These are phyloP conservation scores for Periphyllus acericola DNA, from an alignment of 2,888 invertebrate genomes.

Conservation along the genomic window DNA sequence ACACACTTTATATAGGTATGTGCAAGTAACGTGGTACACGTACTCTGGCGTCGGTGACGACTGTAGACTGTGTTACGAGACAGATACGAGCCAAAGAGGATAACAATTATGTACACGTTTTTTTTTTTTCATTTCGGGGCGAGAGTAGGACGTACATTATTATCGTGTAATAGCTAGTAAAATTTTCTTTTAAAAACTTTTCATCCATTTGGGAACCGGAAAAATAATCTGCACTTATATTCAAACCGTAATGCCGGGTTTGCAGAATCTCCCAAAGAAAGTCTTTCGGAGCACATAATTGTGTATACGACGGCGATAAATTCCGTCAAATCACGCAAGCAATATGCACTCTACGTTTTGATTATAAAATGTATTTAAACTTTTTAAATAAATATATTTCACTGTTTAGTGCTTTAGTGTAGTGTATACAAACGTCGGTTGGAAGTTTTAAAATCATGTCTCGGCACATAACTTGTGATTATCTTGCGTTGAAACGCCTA, in stretches of 20 bases:
- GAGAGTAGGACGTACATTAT: too few species aligned
- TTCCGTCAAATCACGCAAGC: background rate
- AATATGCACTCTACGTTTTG: background rate
- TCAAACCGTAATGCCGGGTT: too few species aligned
- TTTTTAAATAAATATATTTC: constrained; percentile 5
- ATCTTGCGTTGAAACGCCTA: background rate
- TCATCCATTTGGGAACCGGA: background rate
- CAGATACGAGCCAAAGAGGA: background rate
- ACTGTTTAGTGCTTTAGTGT: too few species aligned
- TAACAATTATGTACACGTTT: background rate
- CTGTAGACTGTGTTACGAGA: background rate
- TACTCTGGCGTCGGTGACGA: background rate
- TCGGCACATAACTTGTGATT: background rate
- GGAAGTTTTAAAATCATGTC: background rate
- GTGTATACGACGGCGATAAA: background rate
- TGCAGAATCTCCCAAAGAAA: too few species aligned
- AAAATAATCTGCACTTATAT: background rate
- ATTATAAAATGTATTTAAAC: constrained; percentile 7
- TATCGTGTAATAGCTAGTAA: background rate
- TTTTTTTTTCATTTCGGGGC: too few species aligned
- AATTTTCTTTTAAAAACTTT: background rate
- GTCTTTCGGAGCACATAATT: too few species aligned
- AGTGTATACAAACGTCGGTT: background rate
- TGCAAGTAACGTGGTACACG: background rate
- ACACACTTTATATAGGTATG: background rate